Evolutionary conservation across 2,888 invertebrate genomes (phyloP).

Genomic region (Agrilus cyanescens): DNA sequence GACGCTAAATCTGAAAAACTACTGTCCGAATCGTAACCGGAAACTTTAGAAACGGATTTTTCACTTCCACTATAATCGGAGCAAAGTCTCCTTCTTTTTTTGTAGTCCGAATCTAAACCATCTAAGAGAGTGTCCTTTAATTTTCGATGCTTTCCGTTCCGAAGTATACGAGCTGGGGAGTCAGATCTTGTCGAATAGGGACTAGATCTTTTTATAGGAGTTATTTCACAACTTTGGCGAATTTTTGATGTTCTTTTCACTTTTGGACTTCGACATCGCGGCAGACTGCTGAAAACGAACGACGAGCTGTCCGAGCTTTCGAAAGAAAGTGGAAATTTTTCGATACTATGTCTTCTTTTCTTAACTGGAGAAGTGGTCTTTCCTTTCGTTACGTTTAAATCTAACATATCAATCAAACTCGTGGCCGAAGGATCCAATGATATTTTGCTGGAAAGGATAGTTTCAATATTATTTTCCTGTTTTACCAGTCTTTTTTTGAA

Average conservation of each 20-base stretch:
- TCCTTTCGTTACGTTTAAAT: slow-evolving; percentile 28
- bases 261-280: slow-evolving; percentile 28
- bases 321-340: slow-evolving; percentile 27
- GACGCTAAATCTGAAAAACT: slow-evolving; percentile 44
- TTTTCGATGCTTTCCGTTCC: slow-evolving; percentile 56
- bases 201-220: slow-evolving; percentile 27
- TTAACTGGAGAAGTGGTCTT: slow-evolving; percentile 19
- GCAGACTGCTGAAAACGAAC: slow-evolving; percentile 24
- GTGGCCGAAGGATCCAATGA: slow-evolving; percentile 26
- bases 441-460: slow-evolving; percentile 22
- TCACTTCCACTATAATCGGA: slow-evolving; percentile 49
- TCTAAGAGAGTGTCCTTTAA: slow-evolving; percentile 44
- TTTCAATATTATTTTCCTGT: slow-evolving; percentile 30
- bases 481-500: slow-evolving; percentile 24
- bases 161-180: slow-evolving; percentile 44
- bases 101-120: slow-evolving; percentile 40
- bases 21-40: slow-evolving; percentile 50
- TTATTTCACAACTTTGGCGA: slow-evolving; percentile 24
- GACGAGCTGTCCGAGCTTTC: slow-evolving; percentile 15
- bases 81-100: slow-evolving; percentile 42
- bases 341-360: slow-evolving; percentile 33
- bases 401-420: slow-evolving; percentile 33
- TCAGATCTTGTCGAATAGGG: slow-evolving; percentile 52
- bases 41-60: slow-evolving; percentile 48
- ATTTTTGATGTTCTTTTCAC: slow-evolving; percentile 23